These are phyloP conservation scores for Drepana arcuata DNA, from an alignment of 1,140 invertebrate genomes.

Conservation along the genomic window DNA sequence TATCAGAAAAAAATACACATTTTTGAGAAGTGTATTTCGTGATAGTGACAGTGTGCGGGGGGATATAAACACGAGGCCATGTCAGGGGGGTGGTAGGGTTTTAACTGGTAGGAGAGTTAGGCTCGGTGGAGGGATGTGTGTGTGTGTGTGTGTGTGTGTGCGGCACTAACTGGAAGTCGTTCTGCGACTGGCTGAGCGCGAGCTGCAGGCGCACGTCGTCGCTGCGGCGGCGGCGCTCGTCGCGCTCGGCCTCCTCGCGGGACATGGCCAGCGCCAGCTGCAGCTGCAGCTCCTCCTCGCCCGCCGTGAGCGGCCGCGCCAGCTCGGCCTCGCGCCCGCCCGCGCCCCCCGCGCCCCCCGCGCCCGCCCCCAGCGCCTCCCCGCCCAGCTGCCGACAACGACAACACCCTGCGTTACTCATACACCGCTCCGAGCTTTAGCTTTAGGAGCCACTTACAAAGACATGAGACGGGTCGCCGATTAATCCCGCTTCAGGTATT, in stretches of 20 bases:
- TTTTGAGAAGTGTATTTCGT: too few species aligned
- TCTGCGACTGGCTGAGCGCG: constrained; percentile 93
- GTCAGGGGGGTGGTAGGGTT: too few species aligned
- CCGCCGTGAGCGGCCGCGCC: constrained; percentile 94
- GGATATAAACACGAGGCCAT: not conserved
- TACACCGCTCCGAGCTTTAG: too few species aligned
- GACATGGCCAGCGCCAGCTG: constrained; percentile 98
- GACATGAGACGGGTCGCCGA: too few species aligned
- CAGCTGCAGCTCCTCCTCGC: constrained; percentile 98
- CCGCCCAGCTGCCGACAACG: constrained; percentile 15
- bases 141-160: not conserved
- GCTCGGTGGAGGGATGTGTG: not conserved
- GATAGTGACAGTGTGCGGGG: too few species aligned
- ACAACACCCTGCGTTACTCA: too few species aligned
- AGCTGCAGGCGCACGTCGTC: constrained; percentile 96
- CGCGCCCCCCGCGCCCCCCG: constrained; percentile 16
- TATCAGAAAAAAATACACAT: too few species aligned
- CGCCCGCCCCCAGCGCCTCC: constrained; percentile 16
- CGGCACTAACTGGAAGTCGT: constrained; percentile 82
- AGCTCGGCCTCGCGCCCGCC: constrained; percentile 86
- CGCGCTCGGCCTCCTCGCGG: constrained; percentile 97
- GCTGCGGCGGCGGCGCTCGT: constrained; percentile 91
- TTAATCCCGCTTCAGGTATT: too few species aligned
- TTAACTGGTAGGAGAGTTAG: too few species aligned
- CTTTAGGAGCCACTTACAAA: too few species aligned